Evolutionary conservation across 2,888 invertebrate species (phyloP).

Genomic region (Teleiodes luculella): DNA sequence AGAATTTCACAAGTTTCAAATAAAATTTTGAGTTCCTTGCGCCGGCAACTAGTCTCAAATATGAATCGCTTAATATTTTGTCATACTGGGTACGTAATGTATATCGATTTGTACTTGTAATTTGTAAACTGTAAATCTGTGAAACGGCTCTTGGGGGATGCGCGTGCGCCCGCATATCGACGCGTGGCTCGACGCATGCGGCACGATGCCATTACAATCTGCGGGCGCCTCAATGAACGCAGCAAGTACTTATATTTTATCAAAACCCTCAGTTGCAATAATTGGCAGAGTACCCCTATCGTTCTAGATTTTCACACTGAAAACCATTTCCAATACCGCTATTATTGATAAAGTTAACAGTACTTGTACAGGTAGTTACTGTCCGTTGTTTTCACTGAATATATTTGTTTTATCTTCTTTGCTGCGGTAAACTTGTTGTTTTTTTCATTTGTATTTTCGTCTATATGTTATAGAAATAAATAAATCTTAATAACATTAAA

Average conservation of each 20-base stretch:
- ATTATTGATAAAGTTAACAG: slow-evolving; percentile 1
- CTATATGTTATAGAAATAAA: too few relatives aligned
- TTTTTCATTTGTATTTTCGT: too few relatives aligned
- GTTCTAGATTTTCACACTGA: slow-evolving; percentile 63
- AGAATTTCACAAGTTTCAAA: too few relatives aligned
- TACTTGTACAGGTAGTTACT: slow-evolving; percentile 2
- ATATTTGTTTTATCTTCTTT: not conserved
- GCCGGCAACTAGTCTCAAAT: too few relatives aligned
- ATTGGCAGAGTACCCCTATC: slow-evolving; percentile 51
- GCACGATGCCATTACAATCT: slow-evolving; percentile 26
- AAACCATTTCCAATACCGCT: slow-evolving; percentile 28
- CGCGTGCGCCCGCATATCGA: slow-evolving; percentile 40
- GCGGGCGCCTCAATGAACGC: not conserved
- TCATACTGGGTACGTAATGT: too few relatives aligned
- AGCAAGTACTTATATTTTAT: not conserved
- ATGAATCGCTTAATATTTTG: too few relatives aligned
- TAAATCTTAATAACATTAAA: too few relatives aligned
- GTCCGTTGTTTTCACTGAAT: slow-evolving; percentile 28
- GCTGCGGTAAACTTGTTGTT: not conserved
- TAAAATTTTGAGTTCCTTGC: too few relatives aligned
- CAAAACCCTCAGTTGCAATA: not conserved
- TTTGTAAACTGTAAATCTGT: too few relatives aligned
- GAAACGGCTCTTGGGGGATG: too few relatives aligned
- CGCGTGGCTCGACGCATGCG: slow-evolving; percentile 43
- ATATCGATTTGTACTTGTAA: too few relatives aligned